Evolutionary conservation across 2,113 vertebrate genomes (phyloP).

Genomic region (Myanophis thanlyinensis): DNA sequence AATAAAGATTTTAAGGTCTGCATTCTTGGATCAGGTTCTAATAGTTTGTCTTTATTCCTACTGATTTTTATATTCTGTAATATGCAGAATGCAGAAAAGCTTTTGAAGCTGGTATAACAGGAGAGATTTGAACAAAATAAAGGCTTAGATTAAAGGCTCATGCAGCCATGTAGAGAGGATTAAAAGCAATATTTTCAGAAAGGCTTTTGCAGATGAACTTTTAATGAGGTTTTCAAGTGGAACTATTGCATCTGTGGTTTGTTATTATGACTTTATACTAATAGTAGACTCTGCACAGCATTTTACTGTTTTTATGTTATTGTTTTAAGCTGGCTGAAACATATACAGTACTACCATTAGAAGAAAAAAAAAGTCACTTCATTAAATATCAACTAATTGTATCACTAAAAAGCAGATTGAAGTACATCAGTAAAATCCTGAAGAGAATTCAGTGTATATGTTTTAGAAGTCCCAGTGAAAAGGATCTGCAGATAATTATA

Average conservation of each 20-base stretch:
- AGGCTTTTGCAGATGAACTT: background rate
- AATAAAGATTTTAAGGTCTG: background rate
- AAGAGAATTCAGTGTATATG: background rate
- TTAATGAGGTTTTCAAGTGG: background rate
- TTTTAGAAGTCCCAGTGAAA: background rate
- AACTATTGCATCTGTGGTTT: background rate
- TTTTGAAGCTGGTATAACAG: background rate
- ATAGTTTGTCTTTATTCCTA: background rate
- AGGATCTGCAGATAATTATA: background rate
- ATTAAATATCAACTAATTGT: background rate
- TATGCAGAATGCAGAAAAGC: background rate
- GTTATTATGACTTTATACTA: background rate
- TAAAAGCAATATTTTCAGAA: background rate
- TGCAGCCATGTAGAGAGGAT: background rate
- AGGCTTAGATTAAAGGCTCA: background rate
- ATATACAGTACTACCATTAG: background rate
- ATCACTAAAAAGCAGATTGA: background rate
- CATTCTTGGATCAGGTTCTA: background rate
- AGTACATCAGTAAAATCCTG: background rate
- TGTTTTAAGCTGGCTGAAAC: background rate
- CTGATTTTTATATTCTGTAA: background rate
- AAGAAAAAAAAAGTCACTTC: background rate
- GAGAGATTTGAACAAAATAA: background rate
- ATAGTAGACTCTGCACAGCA: background rate
- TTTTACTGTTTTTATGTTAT: conserved; percentile 10